Evolutionary conservation across 1,140 invertebrate species (phyloP), one percentile per base, ranked within the genome.

Genomic region (Scaptodrosophila lebanonensis): DNA sequence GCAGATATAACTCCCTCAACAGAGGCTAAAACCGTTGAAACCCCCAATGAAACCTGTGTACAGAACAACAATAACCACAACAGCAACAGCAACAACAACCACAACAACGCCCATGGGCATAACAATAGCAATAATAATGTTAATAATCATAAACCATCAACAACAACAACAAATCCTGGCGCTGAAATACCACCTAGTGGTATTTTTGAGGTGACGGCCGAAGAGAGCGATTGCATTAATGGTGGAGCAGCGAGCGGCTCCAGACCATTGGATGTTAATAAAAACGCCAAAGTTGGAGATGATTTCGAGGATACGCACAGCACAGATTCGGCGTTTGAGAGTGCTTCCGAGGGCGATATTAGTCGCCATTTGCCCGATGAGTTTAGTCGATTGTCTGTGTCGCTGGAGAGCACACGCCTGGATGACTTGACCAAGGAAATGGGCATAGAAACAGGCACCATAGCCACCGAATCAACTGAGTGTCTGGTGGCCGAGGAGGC

Each of bases 291-390:
- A 15, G 42, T 42, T 11, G 66, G 29, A 3, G 84, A 86, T 20
- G 84, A 86, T 22, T 86, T 71, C 16, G 84, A 86, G 54, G 84
- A 86, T 45, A 86, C 84, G 36, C 84, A 85, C 54, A 86, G 84
- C 58, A 86, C 76, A n/a, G 84, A 86, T 54, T 86, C 84, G 42
- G 84, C 84, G 17, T 86, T 86, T 12, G 84, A 86, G 52, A 86
- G 84, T 39, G 79, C 84, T 2, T 86, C 84, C 1, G 84, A 86
- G 11, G 84, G 84, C 7, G 84, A 86, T 33, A 86, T 86, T 0
- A 86, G 84, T 69, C 68, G 84, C n/a, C 67, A 85, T 52, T 29
- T 86, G 45, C 84, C 84, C 0, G 84, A 86, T 9, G 84, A 86
- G 54, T 86, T 85, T 44, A 85, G 77, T 52, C 48, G 83, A 0